Base-by-base conservation (phyloP, 2,113 vertebrate genomes). In the Bucco capensis region DNA sequence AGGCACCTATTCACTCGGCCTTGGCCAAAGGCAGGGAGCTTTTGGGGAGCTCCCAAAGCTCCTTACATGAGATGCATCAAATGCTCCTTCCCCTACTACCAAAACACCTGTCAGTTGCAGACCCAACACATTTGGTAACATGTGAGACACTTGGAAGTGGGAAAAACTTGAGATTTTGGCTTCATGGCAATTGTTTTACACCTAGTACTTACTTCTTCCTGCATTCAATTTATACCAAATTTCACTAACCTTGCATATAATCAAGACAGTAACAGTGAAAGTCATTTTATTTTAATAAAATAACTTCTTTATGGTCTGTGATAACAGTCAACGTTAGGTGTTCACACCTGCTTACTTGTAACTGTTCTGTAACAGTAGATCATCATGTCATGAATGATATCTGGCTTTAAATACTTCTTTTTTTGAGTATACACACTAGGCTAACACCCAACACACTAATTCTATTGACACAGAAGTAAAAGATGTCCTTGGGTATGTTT, bases 391-490 rank as follows among this genome's bases (percentile, higher is more conserved):
- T 57, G 44, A 86, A 71, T 33, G 4, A 22, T 33, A 57, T 54
- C n/a, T 80, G 25, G 10, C 28, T 50, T 89, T 81, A 67, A 83
- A 84, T 15, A 69, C 21, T 64, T 86, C 47, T 5, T 44, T 72
- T 69, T 70, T 2, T 56, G 46, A 75, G 6, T 88, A 53, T 37
- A 53, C 14, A 69, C 37, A 69, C 40, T 61, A 78, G 57, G 30
- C n/a, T 75, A 69, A 31, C 49, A 91, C 58, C 57, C 54, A 75
- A 76, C 15, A 66, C 10, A 8, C 66, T n/a, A n/a, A 71, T 35
- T 86, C 65, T 81, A 42, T 91, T 80, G 69, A 90, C 64, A 65
- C 18, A 81, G 81, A 86, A 93, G 92, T 81, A 83, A 93, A 88
- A 95, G 19, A 61, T 81, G 83, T 69, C 92, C 80, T 93, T 93